These are phyloP conservation scores for Eristalis tenax DNA, from an alignment of 2,888 invertebrate genomes.

Conservation along the genomic window DNA sequence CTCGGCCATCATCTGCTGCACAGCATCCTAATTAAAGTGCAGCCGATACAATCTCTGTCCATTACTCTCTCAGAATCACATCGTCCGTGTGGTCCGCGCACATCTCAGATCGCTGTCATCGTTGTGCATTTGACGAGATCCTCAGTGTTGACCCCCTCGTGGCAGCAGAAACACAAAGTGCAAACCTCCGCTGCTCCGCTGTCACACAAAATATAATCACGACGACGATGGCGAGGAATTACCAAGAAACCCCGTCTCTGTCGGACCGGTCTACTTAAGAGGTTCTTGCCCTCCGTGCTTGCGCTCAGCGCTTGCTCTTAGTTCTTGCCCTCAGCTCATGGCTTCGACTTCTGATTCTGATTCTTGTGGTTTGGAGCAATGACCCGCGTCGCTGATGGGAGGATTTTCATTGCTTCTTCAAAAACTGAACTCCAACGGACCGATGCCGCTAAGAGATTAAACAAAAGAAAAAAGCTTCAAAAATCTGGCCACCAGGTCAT, in stretches of 20 bases:
- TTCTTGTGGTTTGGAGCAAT: conserved; percentile 26
- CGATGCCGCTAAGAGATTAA: conserved; percentile 62
- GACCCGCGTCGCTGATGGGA: background rate
- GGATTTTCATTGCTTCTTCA: conserved; percentile 8
- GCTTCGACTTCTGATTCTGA: background rate
- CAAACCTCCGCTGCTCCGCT: conserved; percentile 46
- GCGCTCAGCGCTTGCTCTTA: conserved; percentile 25
- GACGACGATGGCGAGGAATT: conserved; percentile 27
- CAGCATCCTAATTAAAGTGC: conserved; percentile 37
- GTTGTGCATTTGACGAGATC: conserved; percentile 31
- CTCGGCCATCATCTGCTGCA: background rate
- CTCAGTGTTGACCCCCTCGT: conserved; percentile 36
- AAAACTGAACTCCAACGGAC: conserved; percentile 60
- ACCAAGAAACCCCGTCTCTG: conserved; percentile 37
- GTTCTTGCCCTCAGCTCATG: conserved; percentile 53
- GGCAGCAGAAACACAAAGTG: conserved; percentile 8
- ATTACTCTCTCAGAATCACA: background rate
- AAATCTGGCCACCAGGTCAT: conserved; percentile 67
- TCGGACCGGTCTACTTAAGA: conserved; percentile 62
- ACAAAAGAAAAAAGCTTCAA: conserved; percentile 4
- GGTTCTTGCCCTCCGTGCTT: conserved; percentile 67
- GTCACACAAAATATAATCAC: background rate
- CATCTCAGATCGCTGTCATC: background rate
- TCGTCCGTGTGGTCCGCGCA: background rate
- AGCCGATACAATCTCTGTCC: background rate